Evolutionary conservation across 2,888 invertebrate genomes (phyloP).

Genomic region (Macropis europaea): DNA sequence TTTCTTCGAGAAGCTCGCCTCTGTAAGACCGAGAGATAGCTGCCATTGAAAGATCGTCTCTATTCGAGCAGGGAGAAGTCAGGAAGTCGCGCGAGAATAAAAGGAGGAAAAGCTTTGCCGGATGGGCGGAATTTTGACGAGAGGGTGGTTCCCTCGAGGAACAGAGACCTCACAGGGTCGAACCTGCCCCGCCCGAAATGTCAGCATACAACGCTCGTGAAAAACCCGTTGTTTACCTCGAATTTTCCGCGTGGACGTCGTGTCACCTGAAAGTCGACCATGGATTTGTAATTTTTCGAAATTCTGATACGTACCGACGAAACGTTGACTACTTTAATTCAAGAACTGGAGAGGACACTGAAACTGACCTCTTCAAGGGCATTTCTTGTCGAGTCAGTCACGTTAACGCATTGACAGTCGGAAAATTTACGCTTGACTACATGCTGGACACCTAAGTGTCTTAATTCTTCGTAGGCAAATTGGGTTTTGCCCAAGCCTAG

Average conservation of each 20-base stretch:
- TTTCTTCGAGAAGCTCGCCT: slow-evolving; percentile 40
- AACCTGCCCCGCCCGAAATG: slow-evolving; percentile 21
- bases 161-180: slow-evolving; percentile 2
- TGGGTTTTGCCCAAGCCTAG: too few species aligned
- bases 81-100: slow-evolving; percentile 33
- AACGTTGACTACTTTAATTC: too few species aligned
- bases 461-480: too few species aligned
- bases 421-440: too few species aligned
- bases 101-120: not conserved
- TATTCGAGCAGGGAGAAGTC: slow-evolving; percentile 26
- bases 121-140: slow-evolving; percentile 50
- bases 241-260: not conserved
- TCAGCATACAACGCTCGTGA: too few species aligned
- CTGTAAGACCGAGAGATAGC: slow-evolving; percentile 44
- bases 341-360: too few species aligned
- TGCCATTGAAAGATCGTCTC: slow-evolving; percentile 36
- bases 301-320: not conserved
- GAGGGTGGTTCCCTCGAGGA: slow-evolving; percentile 24
- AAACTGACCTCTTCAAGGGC: too few species aligned
- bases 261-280: not conserved
- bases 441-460: too few species aligned
- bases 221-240: slow-evolving; percentile 4
- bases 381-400: too few species aligned
- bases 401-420: too few species aligned
- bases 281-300: not conserved